Evolutionary conservation across 2,797 vertebrate species (phyloP).

Genomic region (Anguilla megastoma): DNA sequence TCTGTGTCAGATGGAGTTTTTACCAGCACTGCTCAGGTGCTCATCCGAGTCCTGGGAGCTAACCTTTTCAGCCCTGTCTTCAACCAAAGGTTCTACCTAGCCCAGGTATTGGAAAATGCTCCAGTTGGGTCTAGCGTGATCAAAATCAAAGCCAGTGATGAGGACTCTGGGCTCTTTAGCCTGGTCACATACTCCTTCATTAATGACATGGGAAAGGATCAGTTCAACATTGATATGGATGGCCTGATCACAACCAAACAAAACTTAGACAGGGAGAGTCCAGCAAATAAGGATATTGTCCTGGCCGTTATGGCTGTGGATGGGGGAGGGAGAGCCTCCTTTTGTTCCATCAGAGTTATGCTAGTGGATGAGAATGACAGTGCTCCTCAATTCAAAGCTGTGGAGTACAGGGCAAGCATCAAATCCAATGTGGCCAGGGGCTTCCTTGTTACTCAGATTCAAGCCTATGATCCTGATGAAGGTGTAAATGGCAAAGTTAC

Average conservation of each 20-base stretch:
- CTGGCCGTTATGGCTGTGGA: constrained; percentile 93
- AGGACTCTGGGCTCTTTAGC: constrained; percentile 85
- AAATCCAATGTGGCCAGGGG: constrained; percentile 89
- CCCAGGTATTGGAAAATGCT: constrained; percentile 87
- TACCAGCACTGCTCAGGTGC: constrained; percentile 87
- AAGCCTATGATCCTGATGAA: constrained; percentile 89
- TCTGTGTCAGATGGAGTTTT: constrained; percentile 97
- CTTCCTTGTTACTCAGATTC: constrained; percentile 88
- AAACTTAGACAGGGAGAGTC: constrained; percentile 88
- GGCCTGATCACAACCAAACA: constrained; percentile 85
- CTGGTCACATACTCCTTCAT: constrained; percentile 87
- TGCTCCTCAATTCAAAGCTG: constrained; percentile 86
- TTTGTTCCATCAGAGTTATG: constrained; percentile 92
- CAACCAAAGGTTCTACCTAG: constrained; percentile 90
- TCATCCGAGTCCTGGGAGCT: constrained; percentile 79
- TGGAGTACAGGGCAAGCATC: constrained; percentile 88
- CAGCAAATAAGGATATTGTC: constrained; percentile 86
- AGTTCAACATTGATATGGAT: constrained; percentile 83
- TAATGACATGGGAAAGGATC: constrained; percentile 88
- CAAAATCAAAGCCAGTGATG: constrained; percentile 82
- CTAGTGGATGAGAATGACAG: constrained; percentile 96
- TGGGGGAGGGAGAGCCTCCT: constrained; percentile 90
- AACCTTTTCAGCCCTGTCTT: constrained; percentile 92
- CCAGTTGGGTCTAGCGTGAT: constrained; percentile 80
- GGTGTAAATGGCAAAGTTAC: constrained; percentile 88